These are phyloP conservation scores for Dicranocentrus wangi DNA, from an alignment of 2,888 invertebrate genomes.

Conservation along the genomic window DNA sequence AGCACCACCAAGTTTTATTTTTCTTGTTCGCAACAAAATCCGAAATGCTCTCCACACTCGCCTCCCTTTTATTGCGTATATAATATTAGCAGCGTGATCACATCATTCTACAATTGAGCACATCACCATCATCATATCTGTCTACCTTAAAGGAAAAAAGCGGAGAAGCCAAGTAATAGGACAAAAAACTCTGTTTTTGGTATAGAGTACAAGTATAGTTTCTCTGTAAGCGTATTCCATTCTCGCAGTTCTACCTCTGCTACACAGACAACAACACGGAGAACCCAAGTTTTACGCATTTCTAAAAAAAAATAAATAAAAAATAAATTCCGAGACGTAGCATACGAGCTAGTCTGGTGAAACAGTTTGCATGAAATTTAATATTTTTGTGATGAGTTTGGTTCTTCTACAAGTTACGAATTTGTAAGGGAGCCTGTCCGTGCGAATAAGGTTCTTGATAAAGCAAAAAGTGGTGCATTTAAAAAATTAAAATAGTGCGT, in stretches of 20 bases:
- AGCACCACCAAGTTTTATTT: no score
- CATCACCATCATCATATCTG: background rate
- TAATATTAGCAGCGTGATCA: slow-evolving; percentile 3
- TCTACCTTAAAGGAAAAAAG: background rate
- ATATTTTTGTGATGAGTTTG: no score
- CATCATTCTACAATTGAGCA: background rate
- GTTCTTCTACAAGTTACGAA: no score
- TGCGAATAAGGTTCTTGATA: no score
- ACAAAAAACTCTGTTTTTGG: background rate
- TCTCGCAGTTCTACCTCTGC: background rate
- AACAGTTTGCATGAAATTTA: no score
- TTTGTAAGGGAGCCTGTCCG: no score
- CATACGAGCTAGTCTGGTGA: no score
- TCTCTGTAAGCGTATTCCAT: background rate
- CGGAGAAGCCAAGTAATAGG: no score
- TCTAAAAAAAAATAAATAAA: background rate
- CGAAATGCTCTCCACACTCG: background rate
- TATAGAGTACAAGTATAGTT: background rate
- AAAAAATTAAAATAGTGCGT: no score
- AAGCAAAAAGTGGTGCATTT: no score
- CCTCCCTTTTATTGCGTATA: slow-evolving; percentile 5
- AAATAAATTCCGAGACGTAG: no score
- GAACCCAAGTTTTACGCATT: background rate
- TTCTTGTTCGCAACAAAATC: background rate
- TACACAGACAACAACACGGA: background rate